Base-by-base conservation (phyloP, 1,140 invertebrate species). In the Planococcus citri region DNA sequence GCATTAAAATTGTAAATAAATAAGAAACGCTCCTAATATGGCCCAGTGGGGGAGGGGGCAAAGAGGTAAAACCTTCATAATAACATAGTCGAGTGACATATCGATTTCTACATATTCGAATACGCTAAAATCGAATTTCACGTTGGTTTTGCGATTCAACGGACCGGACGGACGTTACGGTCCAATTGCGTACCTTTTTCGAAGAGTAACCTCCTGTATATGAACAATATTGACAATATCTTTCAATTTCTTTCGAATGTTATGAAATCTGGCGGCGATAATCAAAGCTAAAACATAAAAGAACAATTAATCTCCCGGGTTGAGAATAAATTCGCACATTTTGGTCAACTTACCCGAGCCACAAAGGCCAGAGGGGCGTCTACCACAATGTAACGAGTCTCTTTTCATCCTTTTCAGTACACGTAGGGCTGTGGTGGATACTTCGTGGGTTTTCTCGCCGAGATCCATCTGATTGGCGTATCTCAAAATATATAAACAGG, bases 381-480 rank as follows among this genome's bases (percentile, higher is more conserved):
- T 58, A 68, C 72, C 72, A 38, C 60, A 71, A 57, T 72, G 70
- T 58, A 72, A 67, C 4, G 70, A 72, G 27, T 99, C 97, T 75
- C 91, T 86, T 79, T 98, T 98, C 97, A 99, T 99, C 75, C 97
- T 82, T 77, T 95, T 90, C 8, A 99, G 92, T 51, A 99, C 82
- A 71, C 96, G 82, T 37, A 94, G 80, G 0, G 96, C 96, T 1
- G 96, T 97, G 82, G 89, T 93, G n/a, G 90, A 90, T 1, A 99
- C 95, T 76, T 95, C 88, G 76, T 97, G 90, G 4, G 90, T 90
- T 80, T 95, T 95, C 1, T 90, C 85, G 1, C 88, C 94, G 78
- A 99, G 91, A 76, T 97, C 89, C 41, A 99, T 80, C 74, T 92
- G 88, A 73, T 92, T 88, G n/a, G 95, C 92, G 81, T 97, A 99